Conservation (phyloP, 2,113 vertebrate species). For the Brevimyrus niger region DNA sequence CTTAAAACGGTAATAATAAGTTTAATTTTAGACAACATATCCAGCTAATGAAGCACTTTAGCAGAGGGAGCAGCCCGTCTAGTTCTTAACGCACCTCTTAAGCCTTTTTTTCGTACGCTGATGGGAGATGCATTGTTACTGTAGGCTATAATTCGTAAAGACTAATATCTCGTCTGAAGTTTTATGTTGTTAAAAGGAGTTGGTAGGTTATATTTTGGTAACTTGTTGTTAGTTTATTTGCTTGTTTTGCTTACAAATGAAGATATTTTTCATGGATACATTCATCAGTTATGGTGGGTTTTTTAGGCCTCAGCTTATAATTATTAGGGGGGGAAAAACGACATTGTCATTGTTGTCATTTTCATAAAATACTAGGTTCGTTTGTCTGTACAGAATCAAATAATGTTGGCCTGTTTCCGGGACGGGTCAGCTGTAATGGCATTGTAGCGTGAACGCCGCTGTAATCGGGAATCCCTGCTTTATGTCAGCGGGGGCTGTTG, state of each 20-base stretch:
- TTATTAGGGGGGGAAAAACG: too few species aligned
- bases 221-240: background rate
- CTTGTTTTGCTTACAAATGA: background rate
- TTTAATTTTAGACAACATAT: background rate
- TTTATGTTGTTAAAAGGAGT: background rate
- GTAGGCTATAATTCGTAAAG: background rate
- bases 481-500: conserved; percentile 14
- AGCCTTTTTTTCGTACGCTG: background rate
- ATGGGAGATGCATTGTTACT: background rate
- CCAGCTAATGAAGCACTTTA: background rate
- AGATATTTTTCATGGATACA: background rate
- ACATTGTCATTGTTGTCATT: too few species aligned
- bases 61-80: background rate
- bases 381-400: background rate
- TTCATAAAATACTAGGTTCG: background rate
- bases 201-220: background rate
- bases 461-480: conserved; percentile 38
- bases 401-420: background rate
- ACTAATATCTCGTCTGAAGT: background rate
- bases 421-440: conserved; percentile 26
- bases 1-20: background rate
- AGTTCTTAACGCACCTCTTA: background rate
- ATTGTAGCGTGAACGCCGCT: conserved; percentile 24
- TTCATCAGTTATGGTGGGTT: background rate
- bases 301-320: background rate